Evolutionary conservation across 2,113 vertebrate genomes (phyloP).

Genomic region (Dicrurus megarhynchus): DNA sequence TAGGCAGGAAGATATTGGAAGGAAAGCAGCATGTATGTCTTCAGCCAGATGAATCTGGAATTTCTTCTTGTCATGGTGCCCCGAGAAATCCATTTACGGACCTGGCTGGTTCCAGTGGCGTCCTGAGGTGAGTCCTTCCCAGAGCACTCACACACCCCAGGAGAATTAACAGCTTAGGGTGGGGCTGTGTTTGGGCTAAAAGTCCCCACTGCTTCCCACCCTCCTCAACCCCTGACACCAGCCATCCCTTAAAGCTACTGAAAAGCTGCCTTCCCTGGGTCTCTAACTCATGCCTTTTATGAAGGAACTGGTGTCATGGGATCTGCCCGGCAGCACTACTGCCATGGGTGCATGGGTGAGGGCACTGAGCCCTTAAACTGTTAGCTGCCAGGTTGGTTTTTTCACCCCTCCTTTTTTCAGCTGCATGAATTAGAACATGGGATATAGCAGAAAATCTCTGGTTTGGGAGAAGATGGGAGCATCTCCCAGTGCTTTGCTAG

Average conservation of each 20-base stretch:
- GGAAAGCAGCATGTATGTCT: not conserved
- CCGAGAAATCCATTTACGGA: not conserved
- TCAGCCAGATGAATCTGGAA: not conserved
- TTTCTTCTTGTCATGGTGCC: not conserved
- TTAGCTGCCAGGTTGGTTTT: not conserved
- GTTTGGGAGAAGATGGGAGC: not conserved
- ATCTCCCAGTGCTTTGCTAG: not conserved
- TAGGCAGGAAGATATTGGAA: not conserved
- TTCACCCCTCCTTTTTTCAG: not conserved
- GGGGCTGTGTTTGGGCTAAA: not conserved
- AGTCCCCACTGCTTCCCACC: not conserved
- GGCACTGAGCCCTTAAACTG: not conserved
- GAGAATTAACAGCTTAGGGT: not conserved
- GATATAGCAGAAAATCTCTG: not conserved
- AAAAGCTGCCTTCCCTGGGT: not conserved
- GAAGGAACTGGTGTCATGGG: not conserved
- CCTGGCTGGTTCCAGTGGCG: not conserved
- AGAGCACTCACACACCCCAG: not conserved
- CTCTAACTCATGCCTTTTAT: not conserved
- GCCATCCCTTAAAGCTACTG: not conserved
- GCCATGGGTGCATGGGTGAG: rapidly evolving
- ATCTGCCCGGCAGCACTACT: not conserved
- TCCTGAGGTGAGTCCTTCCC: not conserved
- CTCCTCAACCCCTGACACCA: not conserved
- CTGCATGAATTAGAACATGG: not conserved